Conservation (phyloP, 1,140 invertebrate genomes). For the Drosophila pachea region DNA sequence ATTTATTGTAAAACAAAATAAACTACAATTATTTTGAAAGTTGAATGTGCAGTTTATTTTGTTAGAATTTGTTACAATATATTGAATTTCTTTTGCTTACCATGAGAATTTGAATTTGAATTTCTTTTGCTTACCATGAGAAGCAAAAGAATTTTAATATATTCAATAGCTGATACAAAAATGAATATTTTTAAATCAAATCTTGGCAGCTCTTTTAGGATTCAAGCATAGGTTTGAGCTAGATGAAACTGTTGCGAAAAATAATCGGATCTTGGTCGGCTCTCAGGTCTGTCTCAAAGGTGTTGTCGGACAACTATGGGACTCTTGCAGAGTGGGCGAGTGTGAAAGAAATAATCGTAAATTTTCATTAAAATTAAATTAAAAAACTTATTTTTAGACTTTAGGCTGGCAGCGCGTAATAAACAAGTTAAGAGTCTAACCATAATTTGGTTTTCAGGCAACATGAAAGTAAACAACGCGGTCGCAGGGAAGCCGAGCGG, state of each 20-base stretch:
- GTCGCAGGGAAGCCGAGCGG: neutral
- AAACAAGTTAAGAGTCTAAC: slow-evolving; percentile 77
- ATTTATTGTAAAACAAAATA: neutral
- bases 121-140: too few species aligned
- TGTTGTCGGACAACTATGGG: neutral
- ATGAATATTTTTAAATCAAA: slow-evolving; percentile 21
- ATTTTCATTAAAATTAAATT: slow-evolving; percentile 76
- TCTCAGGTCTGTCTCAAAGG: slow-evolving; percentile 6
- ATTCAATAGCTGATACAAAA: slow-evolving; percentile 19
- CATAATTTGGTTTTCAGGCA: slow-evolving; percentile 67
- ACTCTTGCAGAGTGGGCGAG: slow-evolving; percentile 34
- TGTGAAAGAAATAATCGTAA: slow-evolving; percentile 72
- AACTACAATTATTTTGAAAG: too few species aligned
- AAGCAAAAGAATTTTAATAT: neutral
- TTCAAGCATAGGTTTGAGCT: slow-evolving; percentile 40
- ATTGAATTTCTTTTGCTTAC: too few species aligned
- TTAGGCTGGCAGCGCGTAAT: slow-evolving; percentile 47
- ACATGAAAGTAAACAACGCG: slow-evolving; percentile 56
- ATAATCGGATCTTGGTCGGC: slow-evolving; percentile 35
- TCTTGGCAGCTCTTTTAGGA: slow-evolving; percentile 31
- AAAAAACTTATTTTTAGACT: slow-evolving; percentile 63
- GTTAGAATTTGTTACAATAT: too few species aligned
- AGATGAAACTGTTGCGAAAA: slow-evolving; percentile 52
- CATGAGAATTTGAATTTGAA: too few species aligned
- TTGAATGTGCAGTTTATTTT: too few species aligned